phyloP scores from a whole-genome alignment of 2,797 vertebrate genomes.

The Schizopygopsis pylzovi region DNA sequence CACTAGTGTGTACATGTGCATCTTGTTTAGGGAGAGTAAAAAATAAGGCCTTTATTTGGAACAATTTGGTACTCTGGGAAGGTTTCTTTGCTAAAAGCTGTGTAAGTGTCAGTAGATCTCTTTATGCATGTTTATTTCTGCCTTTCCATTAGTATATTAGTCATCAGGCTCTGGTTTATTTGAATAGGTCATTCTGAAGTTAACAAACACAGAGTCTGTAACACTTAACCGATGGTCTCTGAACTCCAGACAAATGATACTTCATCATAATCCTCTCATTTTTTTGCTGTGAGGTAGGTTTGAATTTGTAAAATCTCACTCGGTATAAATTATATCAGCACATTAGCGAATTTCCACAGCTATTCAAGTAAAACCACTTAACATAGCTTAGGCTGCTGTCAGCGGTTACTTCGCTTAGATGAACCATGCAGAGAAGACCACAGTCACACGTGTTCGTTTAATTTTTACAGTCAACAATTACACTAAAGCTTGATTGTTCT shows the following conservation, averaged over 20 bases:
- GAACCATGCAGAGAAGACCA: not conserved
- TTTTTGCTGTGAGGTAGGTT: not conserved
- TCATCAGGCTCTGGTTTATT: not conserved
- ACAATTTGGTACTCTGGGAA: not conserved
- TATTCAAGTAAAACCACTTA: not conserved
- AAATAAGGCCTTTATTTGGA: not conserved
- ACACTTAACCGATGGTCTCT: not conserved
- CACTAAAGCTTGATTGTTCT: not conserved
- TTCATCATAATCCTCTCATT: not conserved
- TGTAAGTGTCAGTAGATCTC: not conserved
- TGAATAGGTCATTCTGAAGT: not conserved
- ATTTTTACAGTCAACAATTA: slow-evolving; percentile 14
- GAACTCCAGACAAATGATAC: not conserved
- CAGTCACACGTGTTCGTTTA: not conserved
- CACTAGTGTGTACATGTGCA: slow-evolving; percentile 1
- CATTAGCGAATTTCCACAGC: not conserved
- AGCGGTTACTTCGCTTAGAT: not conserved
- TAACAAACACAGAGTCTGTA: not conserved
- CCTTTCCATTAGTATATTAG: not conserved
- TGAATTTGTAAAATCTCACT: not conserved
- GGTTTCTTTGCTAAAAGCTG: not conserved
- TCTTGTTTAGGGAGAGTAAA: not conserved
- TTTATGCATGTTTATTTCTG: not conserved
- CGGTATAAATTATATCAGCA: not conserved
- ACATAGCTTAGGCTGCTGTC: not conserved